Evolutionary conservation across 37 sponge, comb jelly and placozoan genomes (phyloP), one percentile per base, ranked within the genome.

Genomic region (Agelas oroides): DNA sequence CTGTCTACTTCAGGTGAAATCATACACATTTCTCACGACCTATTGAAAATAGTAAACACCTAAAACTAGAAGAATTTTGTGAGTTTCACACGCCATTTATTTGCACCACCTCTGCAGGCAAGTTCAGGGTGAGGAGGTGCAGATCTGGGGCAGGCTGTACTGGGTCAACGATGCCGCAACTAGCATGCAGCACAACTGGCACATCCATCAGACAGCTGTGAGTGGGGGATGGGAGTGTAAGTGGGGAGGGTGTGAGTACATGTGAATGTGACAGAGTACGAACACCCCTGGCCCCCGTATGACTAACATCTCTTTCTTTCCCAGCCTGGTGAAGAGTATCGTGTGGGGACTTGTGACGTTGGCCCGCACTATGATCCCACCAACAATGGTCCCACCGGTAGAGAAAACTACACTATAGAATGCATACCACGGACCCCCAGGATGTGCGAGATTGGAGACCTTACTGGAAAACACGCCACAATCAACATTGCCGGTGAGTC

Each of bases 391-490:
- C 69, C 69, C n/a, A 19, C 84, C 30, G 1, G 65, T 30, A 35
- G 1, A 5, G 23, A 59, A 0, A 24, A 53, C n/a, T 88, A 81
- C 70, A 66, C 20, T 41, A 1, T 17, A 0, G 31, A 8, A 0
- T 86, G 86, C 78, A 77, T 35, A 21, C 77, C 78, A 25, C 52
- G 13, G 13, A 59, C 53, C 17, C 67, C 70, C 17, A 5, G 3
- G 25, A 72, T 31, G 8, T 86, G 86, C 69, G 87, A 79, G 32
- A 64, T 87, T 13, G 87, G 87, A 21, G 87, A 87, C 35, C 53
- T 87, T 32, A 80, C 87, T 53, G 80, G 87, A 16, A 87, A 87
- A 52, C 75, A 60, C 17, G 80, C 21, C 64, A 28, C 24, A 0
- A 37, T 87, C 53, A 30, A 59, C 53, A 67, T 87, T 46, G 57